Percentiles rank a stretch among this genome's conserved stretches.
Conservation (phyloP, 2,888 invertebrate genomes). For the Pristionchus fissidentatus region DNA sequence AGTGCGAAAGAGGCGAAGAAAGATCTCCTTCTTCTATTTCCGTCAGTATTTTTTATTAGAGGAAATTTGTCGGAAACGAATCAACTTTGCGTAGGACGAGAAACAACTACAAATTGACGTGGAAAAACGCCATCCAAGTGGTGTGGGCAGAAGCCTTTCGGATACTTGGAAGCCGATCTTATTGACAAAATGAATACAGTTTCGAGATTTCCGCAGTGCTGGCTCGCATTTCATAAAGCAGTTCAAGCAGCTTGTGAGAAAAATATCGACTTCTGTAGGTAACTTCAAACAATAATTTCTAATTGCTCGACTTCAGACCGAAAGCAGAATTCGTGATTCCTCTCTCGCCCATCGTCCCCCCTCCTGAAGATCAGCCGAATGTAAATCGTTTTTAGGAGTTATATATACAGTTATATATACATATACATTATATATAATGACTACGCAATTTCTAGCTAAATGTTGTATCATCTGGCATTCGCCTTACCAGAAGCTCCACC, state of each 20-base stretch:
- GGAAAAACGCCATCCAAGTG: not conserved
- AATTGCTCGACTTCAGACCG: too few relatives aligned
- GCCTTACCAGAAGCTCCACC: too few relatives aligned
- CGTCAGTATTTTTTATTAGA: not conserved
- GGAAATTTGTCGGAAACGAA: not conserved
- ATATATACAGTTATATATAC: too few relatives aligned
- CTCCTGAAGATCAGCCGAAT: not conserved
- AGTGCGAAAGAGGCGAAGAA: conserved; percentile 38
- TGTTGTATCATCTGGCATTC: too few relatives aligned
- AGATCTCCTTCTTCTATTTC: conserved; percentile 9
- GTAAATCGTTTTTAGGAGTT: too few relatives aligned
- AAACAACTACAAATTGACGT: not conserved
- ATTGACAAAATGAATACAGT: too few relatives aligned
- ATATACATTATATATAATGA: too few relatives aligned
- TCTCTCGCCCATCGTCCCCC: conserved; percentile 16
- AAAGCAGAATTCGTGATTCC: conserved; percentile 25
- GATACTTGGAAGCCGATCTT: not conserved
- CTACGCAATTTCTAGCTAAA: too few relatives aligned
- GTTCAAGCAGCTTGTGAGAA: too few relatives aligned
- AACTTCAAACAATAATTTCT: not conserved
- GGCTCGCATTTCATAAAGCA: too few relatives aligned
- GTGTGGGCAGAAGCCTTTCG: not conserved
- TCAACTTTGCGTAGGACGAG: not conserved
- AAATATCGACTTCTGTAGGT: not conserved
- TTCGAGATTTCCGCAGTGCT: too few relatives aligned